A percentile compares a stretch with the other conserved stretches of the same genome.
phyloP scores from a whole-genome alignment of 2,113 vertebrate genomes.

The Glaucidium brasilianum region DNA sequence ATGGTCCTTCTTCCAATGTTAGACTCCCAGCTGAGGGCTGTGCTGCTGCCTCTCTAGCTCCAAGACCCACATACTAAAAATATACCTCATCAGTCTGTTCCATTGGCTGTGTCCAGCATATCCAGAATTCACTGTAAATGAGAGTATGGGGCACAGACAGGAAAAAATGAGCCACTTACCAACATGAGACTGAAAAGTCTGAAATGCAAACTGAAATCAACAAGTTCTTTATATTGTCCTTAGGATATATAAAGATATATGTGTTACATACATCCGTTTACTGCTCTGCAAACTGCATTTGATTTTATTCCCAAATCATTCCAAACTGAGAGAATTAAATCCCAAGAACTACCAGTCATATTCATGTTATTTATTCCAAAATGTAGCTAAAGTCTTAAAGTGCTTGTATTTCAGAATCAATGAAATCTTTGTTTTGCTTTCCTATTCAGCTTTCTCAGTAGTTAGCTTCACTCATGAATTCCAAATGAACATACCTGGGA shows the following conservation, averaged over 20 bases:
- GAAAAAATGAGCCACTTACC: neutral
- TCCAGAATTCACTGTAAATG: neutral
- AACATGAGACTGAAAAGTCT: neutral
- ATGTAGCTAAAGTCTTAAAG: neutral
- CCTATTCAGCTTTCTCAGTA: neutral
- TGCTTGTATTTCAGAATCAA: neutral
- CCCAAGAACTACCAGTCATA: neutral
- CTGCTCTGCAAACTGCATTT: neutral
- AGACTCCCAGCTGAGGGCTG: neutral
- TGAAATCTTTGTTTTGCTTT: neutral
- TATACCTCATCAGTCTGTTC: neutral
- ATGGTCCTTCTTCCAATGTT: neutral
- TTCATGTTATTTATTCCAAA: neutral
- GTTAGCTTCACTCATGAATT: neutral
- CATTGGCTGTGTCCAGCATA: neutral
- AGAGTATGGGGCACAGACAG: neutral
- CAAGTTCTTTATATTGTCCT: neutral
- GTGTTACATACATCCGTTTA: neutral
- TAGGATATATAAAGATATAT: neutral
- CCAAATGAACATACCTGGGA: neutral
- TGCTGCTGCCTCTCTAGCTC: neutral
- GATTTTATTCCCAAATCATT: constrained; percentile 11
- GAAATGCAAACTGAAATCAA: neutral
- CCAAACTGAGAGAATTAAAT: neutral
- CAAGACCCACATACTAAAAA: neutral